These are phyloP conservation scores for Exephanes ischioxanthus DNA, from an alignment of 2,888 invertebrate genomes.

Conservation along the genomic window DNA sequence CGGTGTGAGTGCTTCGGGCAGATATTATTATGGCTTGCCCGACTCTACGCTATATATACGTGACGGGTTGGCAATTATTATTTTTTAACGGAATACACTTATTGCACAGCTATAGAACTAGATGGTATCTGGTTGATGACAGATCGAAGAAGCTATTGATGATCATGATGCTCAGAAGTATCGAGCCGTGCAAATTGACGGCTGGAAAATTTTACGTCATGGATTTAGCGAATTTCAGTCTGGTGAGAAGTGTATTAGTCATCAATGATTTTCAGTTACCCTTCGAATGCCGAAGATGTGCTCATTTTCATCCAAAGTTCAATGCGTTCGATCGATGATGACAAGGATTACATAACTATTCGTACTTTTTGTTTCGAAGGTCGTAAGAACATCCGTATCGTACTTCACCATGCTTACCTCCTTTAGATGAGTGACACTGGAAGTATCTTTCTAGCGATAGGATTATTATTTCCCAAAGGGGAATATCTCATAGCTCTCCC, in stretches of 20 bases:
- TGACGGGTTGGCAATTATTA: background rate
- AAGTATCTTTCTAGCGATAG: background rate
- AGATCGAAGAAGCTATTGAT: constrained; percentile 54
- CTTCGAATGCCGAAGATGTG: background rate
- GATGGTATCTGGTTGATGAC: constrained; percentile 52
- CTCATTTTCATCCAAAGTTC: background rate
- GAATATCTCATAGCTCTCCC: background rate
- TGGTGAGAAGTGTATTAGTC: constrained; percentile 45
- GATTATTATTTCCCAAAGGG: background rate
- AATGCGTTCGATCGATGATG: background rate
- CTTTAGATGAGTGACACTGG: constrained; percentile 59
- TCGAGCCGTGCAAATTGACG: constrained; percentile 57
- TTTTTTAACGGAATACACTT: background rate
- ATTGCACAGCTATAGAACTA: constrained; percentile 45
- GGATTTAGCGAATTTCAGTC: constrained; percentile 60
- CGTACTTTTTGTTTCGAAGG: constrained; percentile 61
- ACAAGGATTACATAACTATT: background rate
- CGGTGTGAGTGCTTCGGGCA: constrained; percentile 37
- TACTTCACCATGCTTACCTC: constrained; percentile 75
- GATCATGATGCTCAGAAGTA: constrained; percentile 63
- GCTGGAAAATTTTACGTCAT: constrained; percentile 61
- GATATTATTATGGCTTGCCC: background rate
- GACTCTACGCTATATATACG: background rate
- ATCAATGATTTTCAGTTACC: background rate
- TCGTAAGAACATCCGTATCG: constrained; percentile 75